phyloP scores from a whole-genome alignment of 2,113 vertebrate species.

The Ia io region DNA sequence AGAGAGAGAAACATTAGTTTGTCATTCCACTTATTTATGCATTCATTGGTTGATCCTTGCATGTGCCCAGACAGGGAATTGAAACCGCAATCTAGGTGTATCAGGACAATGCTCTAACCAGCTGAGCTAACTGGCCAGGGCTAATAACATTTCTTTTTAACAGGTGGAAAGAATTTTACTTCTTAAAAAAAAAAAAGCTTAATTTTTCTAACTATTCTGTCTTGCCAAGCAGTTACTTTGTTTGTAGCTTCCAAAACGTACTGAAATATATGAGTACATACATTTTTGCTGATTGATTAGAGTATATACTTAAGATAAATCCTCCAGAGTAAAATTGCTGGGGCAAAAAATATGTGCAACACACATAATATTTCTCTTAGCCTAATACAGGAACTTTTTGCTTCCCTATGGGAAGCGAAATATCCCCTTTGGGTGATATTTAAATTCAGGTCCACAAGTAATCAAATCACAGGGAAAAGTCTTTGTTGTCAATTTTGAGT shows the following conservation, averaged over 20 bases:
- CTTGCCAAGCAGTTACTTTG: background rate
- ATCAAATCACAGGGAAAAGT: conserved; percentile 38
- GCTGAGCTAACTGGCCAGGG: background rate
- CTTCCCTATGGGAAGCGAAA: background rate
- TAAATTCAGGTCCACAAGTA: conserved; percentile 28
- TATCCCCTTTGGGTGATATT: conserved; percentile 6
- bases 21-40: background rate
- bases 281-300: background rate
- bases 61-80: background rate
- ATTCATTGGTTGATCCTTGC: background rate
- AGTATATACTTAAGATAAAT: background rate
- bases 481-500: conserved; percentile 45
- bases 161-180: background rate
- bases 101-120: background rate
- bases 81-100: background rate
- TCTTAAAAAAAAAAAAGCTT: background rate
- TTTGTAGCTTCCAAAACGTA: background rate
- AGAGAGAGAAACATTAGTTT: background rate
- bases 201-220: background rate
- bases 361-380: background rate
- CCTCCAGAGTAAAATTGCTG: background rate
- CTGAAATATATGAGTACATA: background rate
- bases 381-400: background rate
- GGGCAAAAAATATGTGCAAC: background rate
- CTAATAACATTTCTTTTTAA: background rate